Evolutionary conservation across 2,797 vertebrate species (phyloP), one percentile per base, ranked within the genome.

Genomic region (Neosalanx taihuensis): DNA sequence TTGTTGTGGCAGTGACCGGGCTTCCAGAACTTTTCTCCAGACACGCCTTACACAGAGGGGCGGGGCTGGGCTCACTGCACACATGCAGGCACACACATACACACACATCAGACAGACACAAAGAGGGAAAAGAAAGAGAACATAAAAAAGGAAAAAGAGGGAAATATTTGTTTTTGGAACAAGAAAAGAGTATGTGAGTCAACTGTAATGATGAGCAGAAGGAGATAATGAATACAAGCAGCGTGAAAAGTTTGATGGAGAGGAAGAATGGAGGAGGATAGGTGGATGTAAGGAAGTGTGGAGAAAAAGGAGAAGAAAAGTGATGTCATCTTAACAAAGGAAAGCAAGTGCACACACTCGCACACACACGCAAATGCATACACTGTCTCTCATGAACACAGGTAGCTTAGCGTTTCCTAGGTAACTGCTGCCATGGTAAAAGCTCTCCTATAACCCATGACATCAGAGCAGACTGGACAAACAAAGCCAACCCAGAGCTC

Each of bases 1-100:
- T 92, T 79, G 91, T 91, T 79, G 89, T 85, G 23, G 81, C 86
- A 75, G 89, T 86, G 85, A 93, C 85, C 76, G 90, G 62, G 76
- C 83, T 76, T 76, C 83, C 84, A 72, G 88, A 79, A 86, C 78
- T 89, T 91, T 91, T 92, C 87, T 91, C 84, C 87, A 90, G 88
- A 86, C 91, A 94, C 81, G 89, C 86, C 87, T 88, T 90, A 90
- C 91, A 92, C 79, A 93, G 78, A 59, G 89, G 83, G 70, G 84
- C 84, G 10, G 84, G 81, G 73, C 87, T 86, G 69, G 87, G 91
- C 81, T 96, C 93, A 87, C 97, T 98, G 57, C 17, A 33, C 18
- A 77, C 72, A 72, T 81, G 77, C 64, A 73, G 59, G 86, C 69
- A 69, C 82, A 85, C 69, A 72, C 76, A 81, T 18, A 69, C 73